Conservation (phyloP, 2,888 invertebrate genomes). For the Torymus tubicola region DNA sequence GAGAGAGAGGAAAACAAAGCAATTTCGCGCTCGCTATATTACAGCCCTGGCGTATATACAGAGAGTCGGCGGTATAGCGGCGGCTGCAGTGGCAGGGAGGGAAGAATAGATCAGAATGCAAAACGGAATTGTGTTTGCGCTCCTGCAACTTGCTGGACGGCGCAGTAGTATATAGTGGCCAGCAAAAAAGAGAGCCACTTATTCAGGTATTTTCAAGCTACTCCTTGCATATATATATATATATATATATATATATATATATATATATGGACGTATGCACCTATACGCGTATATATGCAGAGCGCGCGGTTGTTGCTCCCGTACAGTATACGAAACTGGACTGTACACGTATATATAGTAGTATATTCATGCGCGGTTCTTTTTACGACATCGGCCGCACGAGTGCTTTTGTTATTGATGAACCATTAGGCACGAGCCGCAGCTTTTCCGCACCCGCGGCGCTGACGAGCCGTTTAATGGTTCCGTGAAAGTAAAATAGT, state of each 20-base stretch:
- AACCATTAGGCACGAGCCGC: conserved; percentile 6
- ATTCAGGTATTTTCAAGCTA: conserved; percentile 48
- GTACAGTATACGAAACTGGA: too few species aligned
- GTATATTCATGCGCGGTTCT: background rate
- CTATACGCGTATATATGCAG: too few species aligned
- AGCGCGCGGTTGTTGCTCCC: too few species aligned
- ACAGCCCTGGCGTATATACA: background rate
- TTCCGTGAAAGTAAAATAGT: conserved; percentile 31
- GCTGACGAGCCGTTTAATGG: background rate
- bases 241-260: background rate
- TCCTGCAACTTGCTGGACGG: too few species aligned
- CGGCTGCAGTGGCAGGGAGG: background rate
- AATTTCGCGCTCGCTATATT: conserved; percentile 41
- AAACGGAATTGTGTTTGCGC: conserved; percentile 48
- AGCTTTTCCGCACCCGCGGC: background rate
- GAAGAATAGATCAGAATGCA: conserved; percentile 55
- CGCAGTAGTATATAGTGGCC: background rate
- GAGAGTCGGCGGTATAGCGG: background rate
- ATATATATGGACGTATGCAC: too few species aligned
- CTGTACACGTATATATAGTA: background rate
- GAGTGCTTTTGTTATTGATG: conserved; percentile 34
- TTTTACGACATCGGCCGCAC: conserved; percentile 15
- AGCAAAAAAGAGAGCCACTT: conserved; percentile 44
- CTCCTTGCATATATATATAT: background rate
- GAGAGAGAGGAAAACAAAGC: conserved; percentile 50